Evolutionary conservation across 2,888 invertebrate species (phyloP), one percentile per base, ranked within the genome.

Genomic region (Cantharis flavilabris): DNA sequence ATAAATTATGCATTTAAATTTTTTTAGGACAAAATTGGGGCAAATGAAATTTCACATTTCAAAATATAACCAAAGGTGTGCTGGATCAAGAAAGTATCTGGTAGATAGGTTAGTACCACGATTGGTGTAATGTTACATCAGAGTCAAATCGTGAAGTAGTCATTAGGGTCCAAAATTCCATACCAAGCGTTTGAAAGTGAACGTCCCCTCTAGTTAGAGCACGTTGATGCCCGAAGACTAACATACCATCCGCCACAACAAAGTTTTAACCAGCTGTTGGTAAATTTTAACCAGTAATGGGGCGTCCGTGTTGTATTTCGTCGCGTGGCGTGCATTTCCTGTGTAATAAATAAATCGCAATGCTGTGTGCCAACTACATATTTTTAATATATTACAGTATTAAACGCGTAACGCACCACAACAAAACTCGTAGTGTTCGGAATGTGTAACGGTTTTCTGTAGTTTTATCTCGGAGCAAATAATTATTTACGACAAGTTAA

Each of bases 221-320:
- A 73, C 73, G 70, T 73, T 28, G 23, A 63, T 30, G 63, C 63
- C 70, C 64, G 70, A 70, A 70, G 72, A 73, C 69, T 13, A 26
- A 67, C 65, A 64, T 65, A 33, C 14, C 70, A 70, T 64, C 70
- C 28, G 62, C 33, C 26, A 67, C 23, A 23, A 67, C 16, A 76
- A 77, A 71, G 71, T 70, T 75, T 73, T 71, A 78, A 71, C 74
- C 78, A 78, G 78, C 78, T 78, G 78, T 78, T 76, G 33, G 70
- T 75, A 63, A 75, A 71, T 33, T 72, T 71, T 62, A 71, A 62
- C 75, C 65, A 72, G 71, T 71, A 71, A 67, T 18, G 23, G 33
- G 70, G 64, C 62, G 70, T 28, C 30, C 65, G 65, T 67, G 20
- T n/a, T 23, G 65, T 67, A n/a, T 30, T 33, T 30, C 62, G 76